Percentiles rank a stretch among this genome's conserved stretches.
Conservation (phyloP, 2,888 invertebrate species). For the Philhelius pedissequus region DNA sequence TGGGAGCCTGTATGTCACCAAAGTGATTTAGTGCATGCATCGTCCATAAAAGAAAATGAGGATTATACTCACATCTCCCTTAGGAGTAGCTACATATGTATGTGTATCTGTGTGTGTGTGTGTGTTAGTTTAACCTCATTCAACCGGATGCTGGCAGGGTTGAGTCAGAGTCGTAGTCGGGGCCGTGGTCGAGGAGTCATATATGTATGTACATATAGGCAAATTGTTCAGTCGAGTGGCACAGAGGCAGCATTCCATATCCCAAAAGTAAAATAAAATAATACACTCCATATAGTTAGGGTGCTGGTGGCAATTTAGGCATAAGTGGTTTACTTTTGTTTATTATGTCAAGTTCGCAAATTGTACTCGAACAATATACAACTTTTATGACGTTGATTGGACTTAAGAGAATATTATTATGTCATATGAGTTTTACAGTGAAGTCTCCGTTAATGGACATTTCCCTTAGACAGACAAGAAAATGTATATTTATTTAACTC, state of each 20-base stretch:
- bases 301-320: background rate
- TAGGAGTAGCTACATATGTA: background rate
- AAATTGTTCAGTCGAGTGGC: conserved; percentile 26
- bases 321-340: background rate
- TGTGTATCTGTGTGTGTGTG: background rate
- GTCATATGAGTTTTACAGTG: too few relatives aligned
- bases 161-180: conserved; percentile 1
- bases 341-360: too few relatives aligned
- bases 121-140: conserved; percentile 41
- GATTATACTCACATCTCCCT: conserved; percentile 54
- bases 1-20: conserved; percentile 61
- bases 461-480: too few relatives aligned
- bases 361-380: too few relatives aligned
- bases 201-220: background rate
- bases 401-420: too few relatives aligned
- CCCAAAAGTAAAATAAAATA: conserved; percentile 15
- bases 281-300: background rate
- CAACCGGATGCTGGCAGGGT: conserved; percentile 48
- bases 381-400: too few relatives aligned
- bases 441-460: too few relatives aligned
- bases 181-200: conserved; percentile 10
- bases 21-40: conserved; percentile 67
- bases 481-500: too few relatives aligned
- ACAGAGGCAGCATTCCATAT: conserved; percentile 46
- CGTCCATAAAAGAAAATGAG: conserved; percentile 65